Base-by-base conservation (phyloP, 2,797 vertebrate genomes). In the Phrynocephalus guinanensis region DNA sequence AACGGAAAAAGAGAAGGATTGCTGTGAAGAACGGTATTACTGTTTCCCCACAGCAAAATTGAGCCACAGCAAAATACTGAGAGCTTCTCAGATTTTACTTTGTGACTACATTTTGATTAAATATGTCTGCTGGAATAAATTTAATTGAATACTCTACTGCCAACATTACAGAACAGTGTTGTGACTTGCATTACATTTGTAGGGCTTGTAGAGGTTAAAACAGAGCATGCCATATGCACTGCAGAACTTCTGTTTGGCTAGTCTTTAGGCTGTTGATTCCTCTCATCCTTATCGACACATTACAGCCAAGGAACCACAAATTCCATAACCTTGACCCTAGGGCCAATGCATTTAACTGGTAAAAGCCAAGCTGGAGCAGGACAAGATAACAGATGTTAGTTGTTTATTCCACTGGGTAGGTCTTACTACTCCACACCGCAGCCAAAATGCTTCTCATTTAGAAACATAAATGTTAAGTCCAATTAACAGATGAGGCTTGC, bases 401-500 rank as follows among this genome's bases (percentile, higher is more conserved):
- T 97, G 96, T 97, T 97, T 97, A 97, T 96, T 96, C 96, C 96
- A 95, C 92, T 94, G 97, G 95, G 96, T 96, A 96, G 93, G 92
- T 96, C 96, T 97, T 96, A 96, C 95, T 94, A 96, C 90, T 91
- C 91, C 94, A 94, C 30, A 94, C 10, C 93, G 95, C 95, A 97
- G 97, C 97, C 97, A 97, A 97, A 97, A 96, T 33, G 86, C 90
- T 96, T 96, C 95, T 95, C 94, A 95, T 97, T 97, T 97, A 97
- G 95, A 94, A 96, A 96, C 95, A 96, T 93, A 96, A 96, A 96
- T 95, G 93, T 94, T 94, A 96, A 96, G 95, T 96, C 95, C 95
- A 97, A 97, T 97, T 97, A 97, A 92, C 93, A 95, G 92, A 96
- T 60, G 1, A 97, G 87, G 91, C 94, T 96, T 96, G 93, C 96